Conservation (phyloP, 2,113 vertebrate genomes). For the Crotalus viridis region DNA sequence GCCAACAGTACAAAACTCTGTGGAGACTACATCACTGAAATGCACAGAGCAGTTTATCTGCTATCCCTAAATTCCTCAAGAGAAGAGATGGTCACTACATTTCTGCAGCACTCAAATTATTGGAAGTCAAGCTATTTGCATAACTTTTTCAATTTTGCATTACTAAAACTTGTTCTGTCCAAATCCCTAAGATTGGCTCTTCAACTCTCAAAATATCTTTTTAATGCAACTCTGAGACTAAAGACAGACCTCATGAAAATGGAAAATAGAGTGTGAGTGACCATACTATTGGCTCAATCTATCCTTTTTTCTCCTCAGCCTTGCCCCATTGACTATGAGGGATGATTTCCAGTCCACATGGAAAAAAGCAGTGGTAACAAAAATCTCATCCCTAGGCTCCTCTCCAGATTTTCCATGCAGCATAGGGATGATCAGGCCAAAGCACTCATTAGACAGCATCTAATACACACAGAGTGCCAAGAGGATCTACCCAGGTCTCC, state of each 20-base stretch:
- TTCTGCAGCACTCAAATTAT: neutral
- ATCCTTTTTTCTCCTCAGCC: neutral
- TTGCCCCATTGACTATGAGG: neutral
- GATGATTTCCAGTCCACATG: neutral
- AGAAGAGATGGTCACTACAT: neutral
- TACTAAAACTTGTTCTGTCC: neutral
- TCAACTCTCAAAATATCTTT: neutral
- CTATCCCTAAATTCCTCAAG: neutral
- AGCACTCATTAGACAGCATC: neutral
- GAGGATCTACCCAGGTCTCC: neutral
- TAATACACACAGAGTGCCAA: neutral
- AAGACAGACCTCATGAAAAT: neutral
- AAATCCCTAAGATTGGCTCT: neutral
- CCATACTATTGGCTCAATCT: neutral
- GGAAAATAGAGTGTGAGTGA: neutral
- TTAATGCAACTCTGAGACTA: neutral
- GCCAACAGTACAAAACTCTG: neutral
- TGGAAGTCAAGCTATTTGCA: neutral
- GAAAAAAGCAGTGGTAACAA: neutral
- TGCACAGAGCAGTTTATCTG: neutral
- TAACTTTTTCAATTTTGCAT: neutral
- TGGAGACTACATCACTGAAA: neutral
- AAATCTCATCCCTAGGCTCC: neutral
- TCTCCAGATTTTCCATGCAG: neutral
- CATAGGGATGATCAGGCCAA: neutral